Evolutionary conservation across 2,888 invertebrate species (phyloP).

Genomic region (Orchestes rusci): DNA sequence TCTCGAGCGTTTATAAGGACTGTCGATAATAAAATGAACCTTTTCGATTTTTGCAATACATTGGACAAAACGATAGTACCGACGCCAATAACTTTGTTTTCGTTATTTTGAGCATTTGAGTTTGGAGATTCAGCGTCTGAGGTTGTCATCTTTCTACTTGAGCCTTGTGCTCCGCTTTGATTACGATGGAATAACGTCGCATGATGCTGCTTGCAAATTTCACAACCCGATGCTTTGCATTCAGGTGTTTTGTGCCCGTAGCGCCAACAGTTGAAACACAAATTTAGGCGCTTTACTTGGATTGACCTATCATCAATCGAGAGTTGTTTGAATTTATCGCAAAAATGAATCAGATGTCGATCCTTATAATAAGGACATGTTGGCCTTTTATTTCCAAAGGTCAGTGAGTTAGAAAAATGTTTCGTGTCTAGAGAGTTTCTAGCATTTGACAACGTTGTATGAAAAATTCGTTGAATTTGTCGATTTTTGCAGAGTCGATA

Average conservation of each 20-base stretch:
- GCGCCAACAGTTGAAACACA: not conserved
- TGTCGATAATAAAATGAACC: not conserved
- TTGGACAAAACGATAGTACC: not conserved
- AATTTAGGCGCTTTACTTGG: not conserved
- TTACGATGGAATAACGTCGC: not conserved
- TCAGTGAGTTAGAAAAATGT: not conserved
- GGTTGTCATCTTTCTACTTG: not conserved
- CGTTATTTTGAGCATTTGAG: too few species aligned
- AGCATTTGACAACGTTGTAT: not conserved
- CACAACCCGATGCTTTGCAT: not conserved
- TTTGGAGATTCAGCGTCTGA: not conserved
- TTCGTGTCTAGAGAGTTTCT: not conserved
- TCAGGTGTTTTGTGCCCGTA: not conserved
- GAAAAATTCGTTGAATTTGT: not conserved
- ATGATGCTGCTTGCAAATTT: not conserved
- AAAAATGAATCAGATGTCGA: not conserved
- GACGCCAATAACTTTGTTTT: not conserved
- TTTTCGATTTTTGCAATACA: not conserved
- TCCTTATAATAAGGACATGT: not conserved
- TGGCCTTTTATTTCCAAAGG: not conserved
- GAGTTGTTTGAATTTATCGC: not conserved
- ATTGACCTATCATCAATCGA: not conserved
- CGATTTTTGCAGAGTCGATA: not conserved
- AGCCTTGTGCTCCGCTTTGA: not conserved
- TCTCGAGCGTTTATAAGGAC: not conserved